Evolutionary conservation across 2,113 vertebrate genomes (phyloP), one percentile per base, ranked within the genome.

Genomic region (Phainopepla nitens): DNA sequence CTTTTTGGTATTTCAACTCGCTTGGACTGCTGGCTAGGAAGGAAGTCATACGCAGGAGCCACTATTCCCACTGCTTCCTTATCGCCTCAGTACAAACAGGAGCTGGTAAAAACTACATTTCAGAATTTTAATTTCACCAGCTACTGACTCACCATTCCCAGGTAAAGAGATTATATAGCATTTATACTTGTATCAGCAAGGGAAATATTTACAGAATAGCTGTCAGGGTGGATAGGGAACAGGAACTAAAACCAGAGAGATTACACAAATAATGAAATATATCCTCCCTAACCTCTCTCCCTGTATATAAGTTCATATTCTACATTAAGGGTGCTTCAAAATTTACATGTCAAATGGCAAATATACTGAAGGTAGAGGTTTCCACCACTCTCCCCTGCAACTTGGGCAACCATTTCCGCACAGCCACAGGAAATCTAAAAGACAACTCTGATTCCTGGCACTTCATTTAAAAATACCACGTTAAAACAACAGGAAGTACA

Each of bases 201-300:
- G n/a, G 42, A 85, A 90, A 65, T 80, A 68, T 45, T 93, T 82
- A 91, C 36, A 80, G 49, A 87, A 53, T 13, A 79, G 50, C 50
- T 85, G 81, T 79, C 78, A 69, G 27, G 45, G 78, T 91, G 45
- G 47, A 87, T 45, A 72, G 10, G 45, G 51, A 95, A 93, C 69
- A 93, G 87, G 81, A 96, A 96, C 57, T 96, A 82, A 89, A 91
- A 45, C 12, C 45, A 87, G 27, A 76, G 3, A 56, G 61, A 75
- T 65, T 58, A 64, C 57, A 76, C 31, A 64, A 36, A 44, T 45
- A 7, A 95, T 45, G 28, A 91, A 84, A 94, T 15, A 78, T 58
- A 89, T 90, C 51, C 68, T 94, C 28, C n/a, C 31, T 68, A 44
- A 60, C 21, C 25, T 68, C 41, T 49, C 35, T 31, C 53, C 76